Percentiles rank a stretch among this genome's conserved stretches.
phyloP scores from a whole-genome alignment of 2,797 vertebrate species.

The Dendrocincla tyrannina region DNA sequence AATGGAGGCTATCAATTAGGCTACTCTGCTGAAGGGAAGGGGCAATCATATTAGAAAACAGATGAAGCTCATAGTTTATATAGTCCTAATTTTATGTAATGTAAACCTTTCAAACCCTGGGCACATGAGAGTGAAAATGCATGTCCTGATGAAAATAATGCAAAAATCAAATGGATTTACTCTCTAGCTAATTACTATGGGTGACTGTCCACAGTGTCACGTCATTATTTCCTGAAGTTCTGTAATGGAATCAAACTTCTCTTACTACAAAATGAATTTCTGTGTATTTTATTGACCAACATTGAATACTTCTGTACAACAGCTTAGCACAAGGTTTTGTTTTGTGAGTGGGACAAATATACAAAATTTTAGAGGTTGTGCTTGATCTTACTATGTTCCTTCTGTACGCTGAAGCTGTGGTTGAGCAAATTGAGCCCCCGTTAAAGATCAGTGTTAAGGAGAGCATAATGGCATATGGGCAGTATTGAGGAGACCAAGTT shows the following conservation, averaged over 20 bases:
- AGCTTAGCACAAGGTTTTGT: constrained; percentile 26
- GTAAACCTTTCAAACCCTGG: constrained; percentile 75
- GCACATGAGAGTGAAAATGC: constrained; percentile 72
- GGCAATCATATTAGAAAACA: constrained; percentile 70
- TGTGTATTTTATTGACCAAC: constrained; percentile 55
- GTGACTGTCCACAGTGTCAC: constrained; percentile 56
- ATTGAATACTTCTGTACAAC: constrained; percentile 33
- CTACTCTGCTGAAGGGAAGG: constrained; percentile 61
- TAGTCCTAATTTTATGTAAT: constrained; percentile 82
- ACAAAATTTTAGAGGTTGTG: constrained; percentile 48
- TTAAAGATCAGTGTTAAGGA: constrained; percentile 26
- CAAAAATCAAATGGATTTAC: constrained; percentile 75
- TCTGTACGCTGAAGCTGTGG: neutral
- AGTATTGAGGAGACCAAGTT: constrained; percentile 17
- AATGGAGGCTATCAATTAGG: constrained; percentile 78
- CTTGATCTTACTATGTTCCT: neutral
- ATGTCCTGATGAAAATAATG: constrained; percentile 66
- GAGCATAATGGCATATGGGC: constrained; percentile 38
- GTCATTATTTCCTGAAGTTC: constrained; percentile 56
- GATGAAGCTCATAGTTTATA: constrained; percentile 76
- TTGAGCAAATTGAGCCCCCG: neutral
- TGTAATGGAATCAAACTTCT: constrained; percentile 63
- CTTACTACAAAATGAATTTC: constrained; percentile 8
- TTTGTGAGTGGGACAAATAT: constrained; percentile 32
- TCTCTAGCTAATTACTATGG: constrained; percentile 75